phyloP scores from a whole-genome alignment of 2,797 vertebrate species.

The Hirundo rustica region DNA sequence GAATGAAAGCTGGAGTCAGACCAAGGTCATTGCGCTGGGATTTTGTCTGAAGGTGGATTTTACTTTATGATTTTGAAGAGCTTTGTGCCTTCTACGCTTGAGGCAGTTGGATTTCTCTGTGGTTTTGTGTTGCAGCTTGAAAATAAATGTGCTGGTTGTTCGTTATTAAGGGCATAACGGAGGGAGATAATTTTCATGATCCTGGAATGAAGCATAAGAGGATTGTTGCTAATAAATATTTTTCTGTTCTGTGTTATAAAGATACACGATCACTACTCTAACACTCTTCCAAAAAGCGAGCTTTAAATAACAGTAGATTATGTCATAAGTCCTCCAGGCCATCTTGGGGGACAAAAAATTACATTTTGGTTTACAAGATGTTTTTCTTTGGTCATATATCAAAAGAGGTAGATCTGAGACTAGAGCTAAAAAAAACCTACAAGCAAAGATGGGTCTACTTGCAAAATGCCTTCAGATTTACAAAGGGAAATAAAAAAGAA shows the following conservation, averaged over 20 bases:
- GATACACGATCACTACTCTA: background rate
- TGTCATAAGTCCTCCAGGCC: background rate
- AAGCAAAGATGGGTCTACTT: background rate
- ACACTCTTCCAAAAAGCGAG: background rate
- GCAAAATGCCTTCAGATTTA: background rate
- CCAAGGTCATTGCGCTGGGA: constrained; percentile 1
- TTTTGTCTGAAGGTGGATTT: constrained; percentile 59
- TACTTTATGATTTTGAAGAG: constrained; percentile 21
- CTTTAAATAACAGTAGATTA: background rate
- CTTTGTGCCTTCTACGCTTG: constrained; percentile 15
- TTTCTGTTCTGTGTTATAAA: background rate
- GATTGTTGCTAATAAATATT: background rate
- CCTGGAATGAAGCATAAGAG: background rate
- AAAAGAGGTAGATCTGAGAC: background rate
- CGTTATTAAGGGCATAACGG: constrained; percentile 5
- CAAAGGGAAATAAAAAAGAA: background rate
- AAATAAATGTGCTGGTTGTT: constrained; percentile 49
- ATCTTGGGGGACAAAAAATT: background rate
- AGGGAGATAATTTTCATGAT: constrained; percentile 28
- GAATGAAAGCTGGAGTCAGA: constrained; percentile 38
- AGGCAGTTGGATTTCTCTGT: constrained; percentile 50
- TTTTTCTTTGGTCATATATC: background rate
- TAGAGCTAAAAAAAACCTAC: background rate
- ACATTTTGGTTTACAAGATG: background rate
- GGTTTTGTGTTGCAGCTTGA: constrained; percentile 15